Evolutionary conservation across 2,113 vertebrate genomes (phyloP).

Genomic region (Zosterops borbonicus): DNA sequence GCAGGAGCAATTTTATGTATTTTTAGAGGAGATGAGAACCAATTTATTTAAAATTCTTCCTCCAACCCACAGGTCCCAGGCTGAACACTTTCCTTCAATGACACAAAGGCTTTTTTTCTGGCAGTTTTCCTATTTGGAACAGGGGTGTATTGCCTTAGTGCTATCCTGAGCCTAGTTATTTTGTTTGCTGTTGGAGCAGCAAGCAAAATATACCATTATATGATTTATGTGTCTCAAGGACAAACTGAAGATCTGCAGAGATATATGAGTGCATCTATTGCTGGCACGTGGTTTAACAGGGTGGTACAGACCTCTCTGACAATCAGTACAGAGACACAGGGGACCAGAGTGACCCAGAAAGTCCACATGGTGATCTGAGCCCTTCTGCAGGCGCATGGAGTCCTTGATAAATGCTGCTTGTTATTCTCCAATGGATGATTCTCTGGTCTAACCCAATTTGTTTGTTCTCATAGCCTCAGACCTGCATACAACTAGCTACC

Average conservation of each 20-base stretch:
- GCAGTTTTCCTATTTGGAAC: neutral
- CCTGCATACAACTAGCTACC: neutral
- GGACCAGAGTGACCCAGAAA: neutral
- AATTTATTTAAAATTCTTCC: neutral
- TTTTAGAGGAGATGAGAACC: constrained; percentile 30
- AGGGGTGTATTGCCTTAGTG: neutral
- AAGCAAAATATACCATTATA: neutral
- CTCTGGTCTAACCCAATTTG: neutral
- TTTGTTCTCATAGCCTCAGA: neutral
- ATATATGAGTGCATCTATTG: neutral
- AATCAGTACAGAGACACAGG: neutral
- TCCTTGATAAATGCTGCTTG: neutral
- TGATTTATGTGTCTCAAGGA: neutral
- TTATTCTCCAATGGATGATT: neutral
- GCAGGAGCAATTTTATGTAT: constrained; percentile 9
- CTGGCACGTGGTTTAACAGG: neutral
- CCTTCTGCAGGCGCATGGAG: neutral
- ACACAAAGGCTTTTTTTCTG: neutral
- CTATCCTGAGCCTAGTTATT: neutral
- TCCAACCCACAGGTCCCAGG: neutral
- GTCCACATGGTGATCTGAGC: fast-evolving
- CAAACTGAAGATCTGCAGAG: neutral
- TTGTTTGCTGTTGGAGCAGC: neutral
- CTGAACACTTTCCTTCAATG: neutral
- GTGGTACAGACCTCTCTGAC: neutral